These are phyloP conservation scores for Kryptopterus vitreolus DNA, from an alignment of 2,797 vertebrate genomes.

Conservation along the genomic window DNA sequence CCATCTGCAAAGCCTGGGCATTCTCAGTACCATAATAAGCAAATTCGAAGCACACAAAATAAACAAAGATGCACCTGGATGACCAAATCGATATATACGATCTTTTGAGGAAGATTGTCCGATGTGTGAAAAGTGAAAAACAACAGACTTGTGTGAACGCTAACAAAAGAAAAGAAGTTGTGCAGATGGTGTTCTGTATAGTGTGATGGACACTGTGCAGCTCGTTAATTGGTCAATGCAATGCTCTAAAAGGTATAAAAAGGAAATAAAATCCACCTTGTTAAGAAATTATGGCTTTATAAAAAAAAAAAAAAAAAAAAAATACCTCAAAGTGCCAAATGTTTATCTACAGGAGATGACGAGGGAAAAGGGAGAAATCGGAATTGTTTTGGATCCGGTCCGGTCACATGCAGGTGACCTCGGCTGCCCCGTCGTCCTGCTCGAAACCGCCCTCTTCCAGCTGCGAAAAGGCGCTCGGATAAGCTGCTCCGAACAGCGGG, in stretches of 20 bases:
- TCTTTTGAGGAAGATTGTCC: conserved; percentile 7
- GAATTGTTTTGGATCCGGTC: background rate
- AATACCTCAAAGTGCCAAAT: conserved; percentile 50
- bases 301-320: too few relatives aligned
- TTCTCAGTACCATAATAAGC: conserved; percentile 43
- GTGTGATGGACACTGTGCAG: background rate
- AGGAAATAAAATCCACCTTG: conserved; percentile 1
- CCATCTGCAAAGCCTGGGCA: conserved; percentile 22
- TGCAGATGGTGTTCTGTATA: background rate
- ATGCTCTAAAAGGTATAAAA: conserved; percentile 20
- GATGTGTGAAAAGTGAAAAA: conserved; percentile 30
- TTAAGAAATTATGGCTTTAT: conserved; percentile 40
- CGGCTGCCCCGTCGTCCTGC: conserved; percentile 89
- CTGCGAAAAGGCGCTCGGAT: conserved; percentile 78
- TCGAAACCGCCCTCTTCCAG: conserved; percentile 89
- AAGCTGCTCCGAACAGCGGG: conserved; percentile 78
- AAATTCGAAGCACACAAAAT: conserved; percentile 33
- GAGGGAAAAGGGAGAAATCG: background rate
- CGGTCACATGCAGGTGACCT: conserved; percentile 94
- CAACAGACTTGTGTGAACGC: background rate
- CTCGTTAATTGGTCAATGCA: background rate
- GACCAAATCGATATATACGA: conserved; percentile 2
- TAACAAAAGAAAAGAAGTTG: background rate
- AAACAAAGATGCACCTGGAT: conserved; percentile 10
- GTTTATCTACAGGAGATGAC: background rate